phyloP scores from a whole-genome alignment of 2,113 vertebrate genomes.

The Tragelaphus scriptus region DNA sequence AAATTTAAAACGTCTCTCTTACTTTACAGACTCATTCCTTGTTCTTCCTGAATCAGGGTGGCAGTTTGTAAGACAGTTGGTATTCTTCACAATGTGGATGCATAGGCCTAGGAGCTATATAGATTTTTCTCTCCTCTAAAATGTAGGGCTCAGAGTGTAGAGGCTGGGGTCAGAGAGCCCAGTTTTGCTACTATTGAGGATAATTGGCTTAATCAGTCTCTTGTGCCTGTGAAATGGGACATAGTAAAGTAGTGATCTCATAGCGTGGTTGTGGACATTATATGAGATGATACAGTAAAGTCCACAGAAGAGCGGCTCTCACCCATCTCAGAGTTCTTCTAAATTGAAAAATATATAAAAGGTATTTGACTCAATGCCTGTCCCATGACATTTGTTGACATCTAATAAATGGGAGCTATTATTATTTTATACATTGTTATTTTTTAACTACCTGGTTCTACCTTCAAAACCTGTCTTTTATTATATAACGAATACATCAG shows the following conservation, averaged over 20 bases:
- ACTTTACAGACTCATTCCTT: neutral
- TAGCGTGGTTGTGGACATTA: neutral
- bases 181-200: neutral
- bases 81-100: neutral
- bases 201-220: neutral
- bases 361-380: neutral
- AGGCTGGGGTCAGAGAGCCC: neutral
- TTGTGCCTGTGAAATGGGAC: neutral
- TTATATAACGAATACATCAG: neutral
- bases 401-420: neutral
- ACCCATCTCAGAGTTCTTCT: neutral
- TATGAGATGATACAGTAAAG: neutral
- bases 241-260: neutral
- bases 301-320: neutral
- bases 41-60: neutral
- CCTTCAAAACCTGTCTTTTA: neutral
- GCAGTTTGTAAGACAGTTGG: neutral
- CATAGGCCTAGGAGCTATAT: neutral
- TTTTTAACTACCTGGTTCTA: neutral
- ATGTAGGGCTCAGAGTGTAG: no score
- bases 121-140: neutral
- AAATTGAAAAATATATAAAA: neutral
- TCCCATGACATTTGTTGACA: neutral
- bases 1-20: neutral
- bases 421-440: neutral